Evolutionary conservation across 92 coral and sea anemone species (phyloP).

Genomic region (Bergia sp.): DNA sequence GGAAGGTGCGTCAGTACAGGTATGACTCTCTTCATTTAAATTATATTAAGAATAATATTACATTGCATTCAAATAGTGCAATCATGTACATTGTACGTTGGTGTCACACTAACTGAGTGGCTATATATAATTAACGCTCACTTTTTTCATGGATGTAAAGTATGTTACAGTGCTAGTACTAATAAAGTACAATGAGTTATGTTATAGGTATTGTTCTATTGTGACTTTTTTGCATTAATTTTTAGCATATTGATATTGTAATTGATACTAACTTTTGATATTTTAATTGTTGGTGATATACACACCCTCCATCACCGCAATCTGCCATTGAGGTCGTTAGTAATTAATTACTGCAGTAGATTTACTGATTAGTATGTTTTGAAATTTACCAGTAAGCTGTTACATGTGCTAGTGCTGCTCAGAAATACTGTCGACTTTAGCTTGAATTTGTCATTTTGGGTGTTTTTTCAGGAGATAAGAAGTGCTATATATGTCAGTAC

Average conservation of each 20-base stretch:
- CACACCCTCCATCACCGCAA: slow-evolving; percentile 21
- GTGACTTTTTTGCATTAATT: no score
- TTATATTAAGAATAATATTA: slow-evolving; percentile 20
- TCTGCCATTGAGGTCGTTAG: slow-evolving; percentile 19
- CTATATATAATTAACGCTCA: slow-evolving; percentile 1
- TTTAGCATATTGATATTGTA: no score
- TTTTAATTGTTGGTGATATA: no score
- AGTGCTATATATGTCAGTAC: slow-evolving; percentile 23
- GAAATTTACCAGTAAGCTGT: slow-evolving; percentile 22
- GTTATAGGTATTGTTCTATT: no score
- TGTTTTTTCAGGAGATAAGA: slow-evolving; percentile 28
- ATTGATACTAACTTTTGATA: no score
- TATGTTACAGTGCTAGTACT: no score
- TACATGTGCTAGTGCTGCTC: slow-evolving; percentile 29
- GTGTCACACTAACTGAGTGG: slow-evolving; percentile 6
- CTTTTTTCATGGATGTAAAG: no score
- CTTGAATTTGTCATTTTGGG: slow-evolving; percentile 29
- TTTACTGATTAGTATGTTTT: slow-evolving; percentile 23
- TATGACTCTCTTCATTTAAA: slow-evolving; percentile 23
- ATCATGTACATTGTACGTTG: slow-evolving; percentile 25
- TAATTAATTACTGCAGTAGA: slow-evolving; percentile 15
- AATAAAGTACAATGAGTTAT: no score
- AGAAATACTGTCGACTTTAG: slow-evolving; percentile 27
- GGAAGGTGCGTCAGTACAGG: slow-evolving; percentile 28
- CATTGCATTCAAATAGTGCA: slow-evolving; percentile 25